Evolutionary conservation across 2,888 invertebrate species (phyloP), one percentile per base, ranked within the genome.

Genomic region (Salpingus planirostris): DNA sequence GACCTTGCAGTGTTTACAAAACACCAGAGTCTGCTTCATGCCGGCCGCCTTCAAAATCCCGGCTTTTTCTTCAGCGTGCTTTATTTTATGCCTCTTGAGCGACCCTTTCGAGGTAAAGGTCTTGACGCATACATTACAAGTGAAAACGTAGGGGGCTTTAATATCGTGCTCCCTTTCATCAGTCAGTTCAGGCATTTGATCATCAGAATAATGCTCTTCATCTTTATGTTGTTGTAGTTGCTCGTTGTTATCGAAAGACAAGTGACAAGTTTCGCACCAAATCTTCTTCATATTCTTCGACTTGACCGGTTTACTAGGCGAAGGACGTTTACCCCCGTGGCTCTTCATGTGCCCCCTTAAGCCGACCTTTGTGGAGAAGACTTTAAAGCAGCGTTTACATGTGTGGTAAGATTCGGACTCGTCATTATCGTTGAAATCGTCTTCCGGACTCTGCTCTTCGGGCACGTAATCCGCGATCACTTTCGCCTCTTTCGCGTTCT

Each of bases 191-290:
- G 50, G 45, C 44, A 47, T 44, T n/a, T 25, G 24, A 21, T 44
- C 48, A 12, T 42, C 43, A 2, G 8, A 12, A 6, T 14, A 18
- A 23, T 55, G 56, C 33, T 68, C 70, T 24, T 71, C 64, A 35
- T 69, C 68, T 41, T 72, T 74, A 40, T 76, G 76, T 46, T 69
- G 68, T 42, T 70, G 69, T 32, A 75, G 57, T 2, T 70, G 70
- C 3, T 70, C 62, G 27, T 66, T 52, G 2, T 69, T 73, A 0
- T 70, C 67, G 39, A 74, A 74, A 8, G 53, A 70, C 52, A 76
- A 74, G n/a, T 78, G 76, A 43, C 80, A 80, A 25, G 73, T 66
- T 38, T 78, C 74, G 52, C 79, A 80, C 22, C 69, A 69, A 44
- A 72, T 74, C 25, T 55, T 58, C 33, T 53, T 57, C 2, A 40